Percentiles rank a stretch among this genome's conserved stretches.
phyloP scores from a whole-genome alignment of 2,888 invertebrate genomes.

The Cremastobaeus sp. region DNA sequence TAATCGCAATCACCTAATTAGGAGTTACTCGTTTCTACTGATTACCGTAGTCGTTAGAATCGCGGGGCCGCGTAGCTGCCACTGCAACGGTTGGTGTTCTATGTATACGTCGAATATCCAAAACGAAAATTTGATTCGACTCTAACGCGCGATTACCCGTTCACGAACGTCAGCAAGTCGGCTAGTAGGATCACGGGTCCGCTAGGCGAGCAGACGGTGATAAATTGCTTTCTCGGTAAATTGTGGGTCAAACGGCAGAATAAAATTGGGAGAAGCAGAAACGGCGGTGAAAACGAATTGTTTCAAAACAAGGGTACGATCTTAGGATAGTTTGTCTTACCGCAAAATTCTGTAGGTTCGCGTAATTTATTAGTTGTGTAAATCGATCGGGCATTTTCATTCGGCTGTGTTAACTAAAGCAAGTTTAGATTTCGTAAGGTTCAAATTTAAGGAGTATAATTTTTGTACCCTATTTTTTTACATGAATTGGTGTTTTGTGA shows the following conservation, averaged over 20 bases:
- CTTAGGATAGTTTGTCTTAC: slow-evolving; percentile 54
- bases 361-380: slow-evolving; percentile 46
- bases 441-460: slow-evolving; percentile 75
- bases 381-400: slow-evolving; percentile 75
- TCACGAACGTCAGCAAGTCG: slow-evolving; percentile 37
- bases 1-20: slow-evolving; percentile 23
- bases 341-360: slow-evolving; percentile 54
- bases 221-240: slow-evolving; percentile 46
- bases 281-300: slow-evolving; percentile 44
- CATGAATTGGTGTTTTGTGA: slow-evolving; percentile 64
- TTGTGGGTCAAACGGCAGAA: slow-evolving; percentile 27
- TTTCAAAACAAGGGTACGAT: slow-evolving; percentile 49
- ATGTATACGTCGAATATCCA: slow-evolving; percentile 60
- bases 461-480: slow-evolving; percentile 79
- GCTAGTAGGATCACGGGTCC: slow-evolving; percentile 22
- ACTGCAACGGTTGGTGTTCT: slow-evolving; percentile 55
- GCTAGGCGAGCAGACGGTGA: slow-evolving; percentile 53
- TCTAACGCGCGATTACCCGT: slow-evolving; percentile 41
- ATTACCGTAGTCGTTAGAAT: slow-evolving; percentile 41
- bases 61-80: slow-evolving; percentile 50
- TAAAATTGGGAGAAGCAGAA: slow-evolving; percentile 28
- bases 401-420: slow-evolving; percentile 76
- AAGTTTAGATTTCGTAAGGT: slow-evolving; percentile 71
- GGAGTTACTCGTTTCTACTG: slow-evolving; percentile 30
- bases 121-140: slow-evolving; percentile 51